Percentiles rank a stretch among this genome's conserved stretches.
These are phyloP conservation scores for Sebastes wilsoni DNA, from an alignment of 2,797 vertebrate genomes.

Conservation along the genomic window DNA sequence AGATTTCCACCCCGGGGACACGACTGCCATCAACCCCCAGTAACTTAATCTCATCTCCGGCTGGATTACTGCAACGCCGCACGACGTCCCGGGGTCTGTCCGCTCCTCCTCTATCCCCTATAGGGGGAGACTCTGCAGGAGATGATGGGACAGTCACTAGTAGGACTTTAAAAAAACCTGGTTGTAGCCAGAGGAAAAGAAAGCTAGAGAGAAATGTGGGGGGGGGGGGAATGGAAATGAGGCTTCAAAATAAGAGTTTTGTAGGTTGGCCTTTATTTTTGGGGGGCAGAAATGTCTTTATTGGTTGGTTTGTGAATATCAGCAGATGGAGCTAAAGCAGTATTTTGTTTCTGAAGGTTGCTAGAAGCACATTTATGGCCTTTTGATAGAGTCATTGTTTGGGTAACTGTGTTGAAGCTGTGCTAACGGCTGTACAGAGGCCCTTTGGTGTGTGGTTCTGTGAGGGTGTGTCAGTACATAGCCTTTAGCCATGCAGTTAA, in stretches of 20 bases:
- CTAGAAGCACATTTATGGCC: background rate
- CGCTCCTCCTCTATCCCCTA: constrained; percentile 27
- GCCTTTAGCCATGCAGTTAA: background rate
- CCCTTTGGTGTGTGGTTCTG: background rate
- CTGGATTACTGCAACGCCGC: constrained; percentile 47
- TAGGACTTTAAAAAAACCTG: background rate
- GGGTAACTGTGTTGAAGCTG: background rate
- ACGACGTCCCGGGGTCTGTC: constrained; percentile 28
- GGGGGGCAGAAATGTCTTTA: background rate
- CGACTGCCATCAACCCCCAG: constrained; percentile 65
- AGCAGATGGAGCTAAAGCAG: too few relatives aligned
- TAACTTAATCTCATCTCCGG: constrained; percentile 80
- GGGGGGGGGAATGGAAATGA: background rate
- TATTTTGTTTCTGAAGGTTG: background rate
- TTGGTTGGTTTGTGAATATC: background rate
- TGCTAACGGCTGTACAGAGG: background rate
- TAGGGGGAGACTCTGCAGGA: constrained; percentile 27
- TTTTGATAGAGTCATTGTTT: background rate
- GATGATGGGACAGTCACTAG: constrained; percentile 11
- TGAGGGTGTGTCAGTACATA: background rate
- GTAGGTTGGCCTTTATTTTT: background rate
- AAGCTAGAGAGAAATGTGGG: background rate
- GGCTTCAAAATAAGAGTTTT: constrained; percentile 40
- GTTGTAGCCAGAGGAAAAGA: background rate
- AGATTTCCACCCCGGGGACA: constrained; percentile 75